A percentile compares a stretch with the other conserved stretches of the same genome.
Conservation (phyloP, 2,113 vertebrate species). For the Centropristis striata region DNA sequence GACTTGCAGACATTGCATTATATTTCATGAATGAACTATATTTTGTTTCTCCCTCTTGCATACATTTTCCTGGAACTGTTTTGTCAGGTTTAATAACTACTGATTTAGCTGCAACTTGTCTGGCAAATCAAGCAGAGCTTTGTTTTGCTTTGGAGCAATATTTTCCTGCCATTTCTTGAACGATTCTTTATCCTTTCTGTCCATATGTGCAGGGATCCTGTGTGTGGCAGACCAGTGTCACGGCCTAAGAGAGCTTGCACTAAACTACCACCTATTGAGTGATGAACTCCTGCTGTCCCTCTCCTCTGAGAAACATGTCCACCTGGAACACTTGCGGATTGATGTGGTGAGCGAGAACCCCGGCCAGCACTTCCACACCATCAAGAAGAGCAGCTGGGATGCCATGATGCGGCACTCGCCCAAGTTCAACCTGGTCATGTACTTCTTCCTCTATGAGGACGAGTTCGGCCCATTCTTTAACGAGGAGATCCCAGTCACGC, state of each 20-base stretch:
- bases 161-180: neutral
- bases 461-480: constrained; percentile 97
- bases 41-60: constrained; percentile 11
- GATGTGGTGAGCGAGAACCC: constrained; percentile 98
- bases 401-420: constrained; percentile 97
- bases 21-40: constrained; percentile 6
- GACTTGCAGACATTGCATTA: neutral
- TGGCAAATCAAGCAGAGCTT: neutral
- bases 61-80: constrained; percentile 28
- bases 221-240: constrained; percentile 96
- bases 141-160: neutral
- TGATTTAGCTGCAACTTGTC: constrained; percentile 28
- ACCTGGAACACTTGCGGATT: constrained; percentile 96
- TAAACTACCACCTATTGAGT: constrained; percentile 95
- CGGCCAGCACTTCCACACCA: constrained; percentile 94
- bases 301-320: constrained; percentile 96
- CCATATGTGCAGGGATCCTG: constrained; percentile 74
- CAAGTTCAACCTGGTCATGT: constrained; percentile 98
- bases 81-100: constrained; percentile 3
- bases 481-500: constrained; percentile 94
- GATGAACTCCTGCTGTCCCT: constrained; percentile 95
- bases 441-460: constrained; percentile 97
- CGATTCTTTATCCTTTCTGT: neutral
- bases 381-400: constrained; percentile 99
- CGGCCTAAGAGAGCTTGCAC: constrained; percentile 92